A percentile compares a stretch with the other conserved stretches of the same genome.
phyloP scores from a whole-genome alignment of 2,797 vertebrate species.

The Paedocypris micromegethes region DNA sequence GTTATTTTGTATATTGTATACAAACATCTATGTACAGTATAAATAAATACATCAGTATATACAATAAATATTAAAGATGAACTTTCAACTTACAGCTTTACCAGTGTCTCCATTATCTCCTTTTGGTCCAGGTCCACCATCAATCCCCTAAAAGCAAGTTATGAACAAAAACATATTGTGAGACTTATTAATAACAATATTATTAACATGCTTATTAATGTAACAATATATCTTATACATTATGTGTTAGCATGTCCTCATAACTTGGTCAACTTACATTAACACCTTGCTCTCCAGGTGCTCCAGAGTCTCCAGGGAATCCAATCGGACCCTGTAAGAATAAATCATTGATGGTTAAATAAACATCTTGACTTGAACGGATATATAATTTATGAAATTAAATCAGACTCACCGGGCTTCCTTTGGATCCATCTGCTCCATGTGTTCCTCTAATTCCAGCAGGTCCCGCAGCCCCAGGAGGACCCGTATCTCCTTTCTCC shows the following conservation, averaged over 20 bases:
- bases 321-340: constrained; percentile 77
- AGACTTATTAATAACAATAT: too few species aligned
- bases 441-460: constrained; percentile 79
- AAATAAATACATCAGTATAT: too few species aligned
- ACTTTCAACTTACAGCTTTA: constrained; percentile 60
- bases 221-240: too few species aligned
- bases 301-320: constrained; percentile 82
- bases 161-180: too few species aligned
- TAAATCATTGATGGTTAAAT: constrained; percentile 5
- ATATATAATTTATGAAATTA: background rate
- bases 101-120: constrained; percentile 82
- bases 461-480: constrained; percentile 78
- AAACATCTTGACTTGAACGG: constrained; percentile 1
- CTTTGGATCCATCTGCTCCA: constrained; percentile 88
- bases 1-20: background rate
- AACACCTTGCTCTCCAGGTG: constrained; percentile 78
- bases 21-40: background rate
- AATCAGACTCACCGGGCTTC: constrained; percentile 70
- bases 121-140: constrained; percentile 76
- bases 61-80: background rate
- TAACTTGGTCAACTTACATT: constrained; percentile 64
- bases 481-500: constrained; percentile 84
- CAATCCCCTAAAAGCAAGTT: constrained; percentile 68
- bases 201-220: too few species aligned
- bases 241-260: too few species aligned